Percentiles rank a stretch among this genome's conserved stretches.
These are phyloP conservation scores for Epirrita christyi DNA, from an alignment of 2,888 invertebrate genomes.

Conservation along the genomic window DNA sequence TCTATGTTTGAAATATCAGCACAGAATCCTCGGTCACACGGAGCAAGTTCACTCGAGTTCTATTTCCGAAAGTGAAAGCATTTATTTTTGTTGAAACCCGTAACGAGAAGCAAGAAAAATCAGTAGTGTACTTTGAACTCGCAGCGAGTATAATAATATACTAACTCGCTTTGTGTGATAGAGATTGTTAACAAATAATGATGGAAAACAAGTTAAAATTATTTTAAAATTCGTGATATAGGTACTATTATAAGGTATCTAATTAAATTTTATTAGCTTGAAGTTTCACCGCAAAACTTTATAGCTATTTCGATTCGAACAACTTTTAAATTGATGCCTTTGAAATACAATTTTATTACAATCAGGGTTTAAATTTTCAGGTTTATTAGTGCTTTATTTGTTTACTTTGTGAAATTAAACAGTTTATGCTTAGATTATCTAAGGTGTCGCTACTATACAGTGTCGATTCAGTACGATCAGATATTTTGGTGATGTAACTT, in stretches of 20 bases:
- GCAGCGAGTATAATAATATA: too few relatives aligned
- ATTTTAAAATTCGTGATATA: background rate
- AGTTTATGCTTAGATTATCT: background rate
- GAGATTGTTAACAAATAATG: too few relatives aligned
- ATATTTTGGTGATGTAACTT: background rate
- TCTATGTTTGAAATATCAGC: too few relatives aligned
- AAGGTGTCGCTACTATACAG: background rate
- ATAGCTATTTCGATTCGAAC: slow-evolving; percentile 14
- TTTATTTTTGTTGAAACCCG: too few relatives aligned
- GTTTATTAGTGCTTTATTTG: slow-evolving; percentile 8
- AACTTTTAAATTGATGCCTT: slow-evolving; percentile 20
- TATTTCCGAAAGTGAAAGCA: too few relatives aligned
- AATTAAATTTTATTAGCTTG: slow-evolving; percentile 20
- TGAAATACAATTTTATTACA: slow-evolving; percentile 6
- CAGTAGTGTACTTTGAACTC: too few relatives aligned
- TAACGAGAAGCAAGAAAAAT: too few relatives aligned
- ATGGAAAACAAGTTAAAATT: too few relatives aligned
- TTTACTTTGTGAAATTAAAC: background rate
- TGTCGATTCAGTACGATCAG: background rate
- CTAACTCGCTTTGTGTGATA: too few relatives aligned
- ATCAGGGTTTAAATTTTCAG: slow-evolving; percentile 4
- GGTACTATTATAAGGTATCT: background rate
- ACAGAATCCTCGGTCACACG: too few relatives aligned
- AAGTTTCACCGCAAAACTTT: slow-evolving; percentile 14
- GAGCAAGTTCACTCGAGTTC: too few relatives aligned